phyloP scores from a whole-genome alignment of 2,888 invertebrate genomes.

The Bombyx huttoni region DNA sequence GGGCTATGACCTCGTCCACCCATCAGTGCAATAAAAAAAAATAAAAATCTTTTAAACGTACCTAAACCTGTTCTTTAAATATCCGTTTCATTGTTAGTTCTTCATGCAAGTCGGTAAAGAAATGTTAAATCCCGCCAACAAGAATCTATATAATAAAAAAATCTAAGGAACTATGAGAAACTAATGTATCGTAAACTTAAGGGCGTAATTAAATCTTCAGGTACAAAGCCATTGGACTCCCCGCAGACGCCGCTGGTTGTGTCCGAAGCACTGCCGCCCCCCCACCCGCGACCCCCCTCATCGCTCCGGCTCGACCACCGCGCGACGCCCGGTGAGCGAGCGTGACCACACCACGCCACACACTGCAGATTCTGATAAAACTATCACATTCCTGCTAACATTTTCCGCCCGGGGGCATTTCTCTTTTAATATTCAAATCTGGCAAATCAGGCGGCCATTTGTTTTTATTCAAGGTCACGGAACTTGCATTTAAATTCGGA shows the following conservation, averaged over 20 bases:
- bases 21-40: too few species aligned
- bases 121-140: conserved; percentile 85
- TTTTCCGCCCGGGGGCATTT: conserved; percentile 11
- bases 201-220: conserved; percentile 21
- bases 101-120: conserved; percentile 89
- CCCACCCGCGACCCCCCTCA: conserved; percentile 62
- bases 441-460: too few species aligned
- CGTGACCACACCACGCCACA: conserved; percentile 47
- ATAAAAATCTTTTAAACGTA: too few species aligned
- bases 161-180: background rate
- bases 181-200: background rate
- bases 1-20: too few species aligned
- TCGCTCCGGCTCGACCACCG: conserved; percentile 70
- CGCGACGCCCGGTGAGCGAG: conserved; percentile 71
- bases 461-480: background rate
- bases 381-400: conserved; percentile 41
- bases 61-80: too few species aligned
- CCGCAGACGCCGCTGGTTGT: conserved; percentile 85
- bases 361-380: conserved; percentile 54
- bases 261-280: conserved; percentile 55
- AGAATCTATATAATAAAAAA: too few species aligned
- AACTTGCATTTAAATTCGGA: conserved; percentile 47
- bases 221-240: conserved; percentile 85
- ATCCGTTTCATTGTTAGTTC: conserved; percentile 28
- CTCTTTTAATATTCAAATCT: too few species aligned